phyloP scores from a whole-genome alignment of 2,888 invertebrate genomes.

The Thera britannica region DNA sequence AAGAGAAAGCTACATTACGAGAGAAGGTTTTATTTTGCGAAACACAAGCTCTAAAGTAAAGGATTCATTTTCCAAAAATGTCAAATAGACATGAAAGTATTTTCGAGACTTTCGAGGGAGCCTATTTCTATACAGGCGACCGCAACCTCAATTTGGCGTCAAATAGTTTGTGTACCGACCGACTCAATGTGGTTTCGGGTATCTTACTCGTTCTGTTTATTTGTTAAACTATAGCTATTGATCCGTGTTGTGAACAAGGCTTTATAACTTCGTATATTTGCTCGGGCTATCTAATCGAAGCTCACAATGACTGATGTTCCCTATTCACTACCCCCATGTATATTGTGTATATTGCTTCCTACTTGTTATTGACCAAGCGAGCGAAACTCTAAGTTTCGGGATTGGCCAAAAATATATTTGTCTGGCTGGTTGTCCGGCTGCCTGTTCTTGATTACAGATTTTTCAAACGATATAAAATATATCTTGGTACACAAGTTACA shows the following conservation, averaged over 20 bases:
- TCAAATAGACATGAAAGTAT: conserved; percentile 60
- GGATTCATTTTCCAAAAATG: conserved; percentile 56
- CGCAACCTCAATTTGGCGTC: conserved; percentile 16
- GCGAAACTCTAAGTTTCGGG: no score
- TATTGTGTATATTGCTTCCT: background rate
- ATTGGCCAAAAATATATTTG: no score
- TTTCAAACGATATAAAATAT: no score
- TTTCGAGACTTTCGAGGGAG: conserved; percentile 7
- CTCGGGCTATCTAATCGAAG: background rate
- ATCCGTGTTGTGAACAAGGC: conserved; percentile 18
- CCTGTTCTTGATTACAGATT: no score
- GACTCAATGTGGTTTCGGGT: conserved; percentile 14
- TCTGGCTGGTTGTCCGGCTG: no score
- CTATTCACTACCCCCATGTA: background rate
- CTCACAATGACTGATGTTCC: background rate
- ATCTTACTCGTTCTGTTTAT: conserved; percentile 20
- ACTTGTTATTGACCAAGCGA: no score
- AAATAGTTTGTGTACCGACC: conserved; percentile 17
- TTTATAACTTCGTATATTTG: conserved; percentile 13
- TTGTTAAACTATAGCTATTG: conserved; percentile 20
- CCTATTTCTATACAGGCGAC: conserved; percentile 19
- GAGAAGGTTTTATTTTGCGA: conserved; percentile 27
- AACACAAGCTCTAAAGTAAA: conserved; percentile 49
- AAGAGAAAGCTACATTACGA: background rate
- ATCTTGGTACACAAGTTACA: no score